A percentile compares a stretch with the other conserved stretches of the same genome.
Conservation (phyloP, 1,140 invertebrate species). For the Caenorhabditis remanei region DNA sequence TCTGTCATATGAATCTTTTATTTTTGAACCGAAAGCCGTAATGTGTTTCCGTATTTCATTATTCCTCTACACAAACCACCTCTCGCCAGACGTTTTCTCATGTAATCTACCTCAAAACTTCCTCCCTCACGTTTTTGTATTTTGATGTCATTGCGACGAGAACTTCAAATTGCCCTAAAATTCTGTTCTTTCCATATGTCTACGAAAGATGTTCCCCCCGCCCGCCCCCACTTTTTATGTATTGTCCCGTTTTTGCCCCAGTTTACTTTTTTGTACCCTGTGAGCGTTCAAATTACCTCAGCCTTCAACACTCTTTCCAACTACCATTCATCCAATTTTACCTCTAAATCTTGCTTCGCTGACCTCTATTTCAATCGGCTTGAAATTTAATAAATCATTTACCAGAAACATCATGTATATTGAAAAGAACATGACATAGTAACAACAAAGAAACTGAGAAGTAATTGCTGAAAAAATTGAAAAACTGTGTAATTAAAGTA, state of each 20-base stretch:
- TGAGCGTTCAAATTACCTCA: slow-evolving; percentile 54
- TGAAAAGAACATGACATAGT: not conserved
- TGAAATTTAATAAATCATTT: slow-evolving; percentile 19
- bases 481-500: too few relatives aligned
- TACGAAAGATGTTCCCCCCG: slow-evolving; percentile 2
- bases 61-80: not conserved
- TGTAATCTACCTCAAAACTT: slow-evolving; percentile 26
- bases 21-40: slow-evolving; percentile 49
- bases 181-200: slow-evolving; percentile 30
- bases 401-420: not conserved
- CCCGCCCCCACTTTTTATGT: not conserved
- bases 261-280: slow-evolving; percentile 51
- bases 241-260: slow-evolving; percentile 32
- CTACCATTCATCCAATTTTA: slow-evolving; percentile 3
- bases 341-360: slow-evolving; percentile 52
- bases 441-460: not conserved
- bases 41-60: slow-evolving; percentile 48
- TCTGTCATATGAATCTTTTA: slow-evolving; percentile 41
- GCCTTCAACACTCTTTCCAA: slow-evolving; percentile 10
- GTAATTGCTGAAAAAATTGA: not conserved
- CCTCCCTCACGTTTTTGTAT: not conserved
- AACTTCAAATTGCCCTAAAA: slow-evolving; percentile 25
- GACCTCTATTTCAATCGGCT: slow-evolving; percentile 18
- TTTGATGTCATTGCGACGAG: not conserved
- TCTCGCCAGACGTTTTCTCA: not conserved